phyloP scores from a whole-genome alignment of 2,113 vertebrate species.

The Dolichotis patagonum region DNA sequence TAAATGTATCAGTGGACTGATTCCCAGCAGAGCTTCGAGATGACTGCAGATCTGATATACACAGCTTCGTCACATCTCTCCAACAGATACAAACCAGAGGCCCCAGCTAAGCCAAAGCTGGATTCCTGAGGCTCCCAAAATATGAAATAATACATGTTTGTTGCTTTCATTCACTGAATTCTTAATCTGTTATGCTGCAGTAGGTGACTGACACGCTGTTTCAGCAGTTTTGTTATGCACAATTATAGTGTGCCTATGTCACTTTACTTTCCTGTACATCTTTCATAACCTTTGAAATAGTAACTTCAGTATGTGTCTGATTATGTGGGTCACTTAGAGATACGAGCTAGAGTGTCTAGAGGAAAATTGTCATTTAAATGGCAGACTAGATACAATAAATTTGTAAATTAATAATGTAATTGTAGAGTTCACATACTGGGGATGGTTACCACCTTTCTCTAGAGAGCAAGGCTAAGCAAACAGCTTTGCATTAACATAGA shows the following conservation, averaged over 20 bases:
- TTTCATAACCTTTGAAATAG: not conserved
- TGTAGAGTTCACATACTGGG: not conserved
- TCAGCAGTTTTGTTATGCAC: not conserved
- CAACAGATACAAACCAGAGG: not conserved
- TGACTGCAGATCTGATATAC: not conserved
- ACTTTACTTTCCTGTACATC: not conserved
- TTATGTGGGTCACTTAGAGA: not conserved
- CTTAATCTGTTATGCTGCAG: not conserved
- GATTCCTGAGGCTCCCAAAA: not conserved
- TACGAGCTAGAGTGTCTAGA: constrained; percentile 7
- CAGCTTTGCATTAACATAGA: not conserved
- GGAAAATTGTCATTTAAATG: constrained; percentile 8
- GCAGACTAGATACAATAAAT: not conserved
- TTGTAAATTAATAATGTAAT: constrained; percentile 62
- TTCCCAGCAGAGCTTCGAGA: not conserved
- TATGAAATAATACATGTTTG: not conserved
- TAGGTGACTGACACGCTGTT: not conserved
- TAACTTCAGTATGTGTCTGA: not conserved
- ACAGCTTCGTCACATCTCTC: not conserved
- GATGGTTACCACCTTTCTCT: not conserved
- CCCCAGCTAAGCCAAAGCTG: not conserved
- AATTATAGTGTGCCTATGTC: not conserved
- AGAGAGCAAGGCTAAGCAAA: not conserved
- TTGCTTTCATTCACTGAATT: not conserved
- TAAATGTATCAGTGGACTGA: not conserved